phyloP scores from a whole-genome alignment of 2,113 vertebrate genomes.

The Phodopus roborovskii region DNA sequence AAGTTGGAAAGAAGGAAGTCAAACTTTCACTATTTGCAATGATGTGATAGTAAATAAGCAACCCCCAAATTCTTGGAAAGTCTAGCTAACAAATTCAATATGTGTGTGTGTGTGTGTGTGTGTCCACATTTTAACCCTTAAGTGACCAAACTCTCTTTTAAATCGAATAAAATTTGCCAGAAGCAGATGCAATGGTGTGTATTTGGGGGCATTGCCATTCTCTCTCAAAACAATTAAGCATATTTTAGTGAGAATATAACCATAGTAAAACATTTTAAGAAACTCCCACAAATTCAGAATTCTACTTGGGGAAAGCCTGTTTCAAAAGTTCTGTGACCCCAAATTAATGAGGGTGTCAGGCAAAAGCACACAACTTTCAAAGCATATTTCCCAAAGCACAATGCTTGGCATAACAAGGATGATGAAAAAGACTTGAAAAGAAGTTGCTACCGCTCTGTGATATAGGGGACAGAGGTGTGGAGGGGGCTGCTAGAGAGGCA shows the following conservation, averaged over 20 bases:
- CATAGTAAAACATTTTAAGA: background rate
- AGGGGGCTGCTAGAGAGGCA: background rate
- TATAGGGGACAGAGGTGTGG: background rate
- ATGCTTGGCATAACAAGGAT: background rate
- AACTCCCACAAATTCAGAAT: background rate
- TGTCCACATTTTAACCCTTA: too few relatives aligned
- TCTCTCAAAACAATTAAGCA: background rate
- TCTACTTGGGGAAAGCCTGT: background rate
- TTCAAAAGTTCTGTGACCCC: background rate
- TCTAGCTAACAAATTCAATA: background rate
- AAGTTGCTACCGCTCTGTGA: background rate
- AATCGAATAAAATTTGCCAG: background rate
- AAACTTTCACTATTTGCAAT: too few relatives aligned
- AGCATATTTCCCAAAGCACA: background rate
- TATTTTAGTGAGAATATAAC: constrained; percentile 5
- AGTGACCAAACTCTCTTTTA: background rate
- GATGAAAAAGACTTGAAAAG: constrained; percentile 30
- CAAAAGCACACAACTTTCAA: background rate
- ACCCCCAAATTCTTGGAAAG: background rate
- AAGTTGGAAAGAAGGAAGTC: too few relatives aligned
- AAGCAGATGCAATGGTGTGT: background rate
- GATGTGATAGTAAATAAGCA: too few relatives aligned
- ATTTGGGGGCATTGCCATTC: background rate
- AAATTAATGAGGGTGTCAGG: constrained; percentile 7
- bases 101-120: too few relatives aligned